Evolutionary conservation across 2,797 vertebrate species (phyloP).

Genomic region (Clarias laeviceps): DNA sequence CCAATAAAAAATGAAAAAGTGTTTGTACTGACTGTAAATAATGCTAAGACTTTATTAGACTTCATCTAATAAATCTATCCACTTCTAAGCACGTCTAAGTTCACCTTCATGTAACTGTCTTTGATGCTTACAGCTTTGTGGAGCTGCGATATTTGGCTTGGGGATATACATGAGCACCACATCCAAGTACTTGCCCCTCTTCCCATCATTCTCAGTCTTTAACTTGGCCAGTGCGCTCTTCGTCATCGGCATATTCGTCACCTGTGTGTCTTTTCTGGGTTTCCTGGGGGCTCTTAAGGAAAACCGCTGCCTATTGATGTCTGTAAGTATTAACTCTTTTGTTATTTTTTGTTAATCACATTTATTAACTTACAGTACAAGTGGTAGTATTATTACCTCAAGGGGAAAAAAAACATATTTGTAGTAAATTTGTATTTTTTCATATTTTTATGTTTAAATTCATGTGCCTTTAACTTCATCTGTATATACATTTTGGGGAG

Average conservation of each 20-base stretch:
- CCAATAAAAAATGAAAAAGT: neutral
- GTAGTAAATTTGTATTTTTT: too few species aligned
- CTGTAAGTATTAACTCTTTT: constrained; percentile 58
- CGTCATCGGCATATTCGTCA: constrained; percentile 75
- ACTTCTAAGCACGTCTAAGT: neutral
- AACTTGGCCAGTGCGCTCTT: constrained; percentile 67
- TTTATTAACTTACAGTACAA: too few species aligned
- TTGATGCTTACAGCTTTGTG: constrained; percentile 66
- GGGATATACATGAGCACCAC: constrained; percentile 66
- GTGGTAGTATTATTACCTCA: too few species aligned
- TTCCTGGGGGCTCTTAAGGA: constrained; percentile 80
- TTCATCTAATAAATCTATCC: neutral
- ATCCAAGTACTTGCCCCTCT: constrained; percentile 49
- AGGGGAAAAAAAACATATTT: too few species aligned
- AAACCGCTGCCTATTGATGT: constrained; percentile 78
- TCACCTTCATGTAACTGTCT: neutral
- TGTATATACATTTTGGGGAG: too few species aligned
- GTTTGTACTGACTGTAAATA: too few species aligned
- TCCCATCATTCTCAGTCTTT: constrained; percentile 59
- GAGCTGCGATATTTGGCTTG: constrained; percentile 62
- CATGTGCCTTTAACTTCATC: too few species aligned
- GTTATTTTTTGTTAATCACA: too few species aligned
- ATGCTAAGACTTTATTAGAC: neutral
- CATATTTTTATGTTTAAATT: too few species aligned
- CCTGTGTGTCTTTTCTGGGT: constrained; percentile 78